Conservation (phyloP, 2,888 invertebrate genomes). For the Eupithecia pulchellata region DNA sequence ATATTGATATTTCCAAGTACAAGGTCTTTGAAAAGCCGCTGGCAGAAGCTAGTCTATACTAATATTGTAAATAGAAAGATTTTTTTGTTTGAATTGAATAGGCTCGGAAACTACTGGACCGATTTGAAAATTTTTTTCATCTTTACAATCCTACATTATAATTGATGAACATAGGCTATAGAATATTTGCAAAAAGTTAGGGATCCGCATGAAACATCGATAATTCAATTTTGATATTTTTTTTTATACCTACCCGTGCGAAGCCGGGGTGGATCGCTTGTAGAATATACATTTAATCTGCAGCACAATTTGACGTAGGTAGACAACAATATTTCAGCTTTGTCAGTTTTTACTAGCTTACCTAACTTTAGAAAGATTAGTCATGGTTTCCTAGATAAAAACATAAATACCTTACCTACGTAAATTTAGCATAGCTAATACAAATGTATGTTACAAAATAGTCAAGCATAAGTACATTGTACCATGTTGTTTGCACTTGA, state of each 20-base stretch:
- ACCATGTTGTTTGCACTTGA: constrained; percentile 18
- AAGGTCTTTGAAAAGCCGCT: not conserved
- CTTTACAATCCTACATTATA: no score
- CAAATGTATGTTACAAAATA: not conserved
- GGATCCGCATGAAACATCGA: no score
- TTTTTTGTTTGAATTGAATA: no score
- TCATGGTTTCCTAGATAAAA: not conserved
- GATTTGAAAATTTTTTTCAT: no score
- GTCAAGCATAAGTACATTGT: not conserved
- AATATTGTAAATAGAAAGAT: no score
- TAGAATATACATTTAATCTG: not conserved
- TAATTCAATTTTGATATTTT: no score
- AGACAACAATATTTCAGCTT: not conserved
- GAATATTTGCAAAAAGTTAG: no score
- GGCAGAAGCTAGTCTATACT: no score
- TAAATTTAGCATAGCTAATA: not conserved
- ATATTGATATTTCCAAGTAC: not conserved
- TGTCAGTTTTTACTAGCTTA: constrained; percentile 1
- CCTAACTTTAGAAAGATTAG: not conserved
- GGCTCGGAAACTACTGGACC: no score
- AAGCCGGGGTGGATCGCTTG: not conserved
- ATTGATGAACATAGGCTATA: no score
- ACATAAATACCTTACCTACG: not conserved
- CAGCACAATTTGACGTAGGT: not conserved
- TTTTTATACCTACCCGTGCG: no score